A percentile compares a stretch with the other conserved stretches of the same genome.
phyloP scores from a whole-genome alignment of 2,113 vertebrate species.

The Clarias gariepinus region DNA sequence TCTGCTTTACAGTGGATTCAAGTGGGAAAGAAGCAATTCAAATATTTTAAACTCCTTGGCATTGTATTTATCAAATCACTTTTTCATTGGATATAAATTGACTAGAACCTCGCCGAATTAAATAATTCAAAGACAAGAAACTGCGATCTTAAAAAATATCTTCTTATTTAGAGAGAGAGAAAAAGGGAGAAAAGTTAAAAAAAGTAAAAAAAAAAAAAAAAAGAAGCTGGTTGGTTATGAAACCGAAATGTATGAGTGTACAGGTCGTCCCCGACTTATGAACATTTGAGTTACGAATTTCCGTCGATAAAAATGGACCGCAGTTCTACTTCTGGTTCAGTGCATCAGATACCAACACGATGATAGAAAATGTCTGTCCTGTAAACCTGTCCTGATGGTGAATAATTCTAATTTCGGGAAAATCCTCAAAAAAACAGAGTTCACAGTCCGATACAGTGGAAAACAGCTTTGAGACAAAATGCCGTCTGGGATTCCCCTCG shows the following conservation, averaged over 20 bases:
- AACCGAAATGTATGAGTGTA: neutral
- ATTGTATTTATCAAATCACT: neutral
- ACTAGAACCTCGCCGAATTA: neutral
- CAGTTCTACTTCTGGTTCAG: too few relatives aligned
- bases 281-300: too few relatives aligned
- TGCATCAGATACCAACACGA: too few relatives aligned
- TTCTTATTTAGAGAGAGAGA: neutral
- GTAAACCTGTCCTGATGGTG: too few relatives aligned
- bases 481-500: too few relatives aligned
- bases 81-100: neutral
- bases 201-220: neutral
- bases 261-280: too few relatives aligned
- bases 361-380: too few relatives aligned
- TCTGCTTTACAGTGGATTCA: neutral
- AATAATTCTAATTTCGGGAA: too few relatives aligned
- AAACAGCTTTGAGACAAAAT: too few relatives aligned
- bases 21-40: neutral
- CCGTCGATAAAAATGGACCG: too few relatives aligned
- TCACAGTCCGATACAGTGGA: too few relatives aligned
- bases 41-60: neutral
- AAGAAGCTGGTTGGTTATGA: neutral
- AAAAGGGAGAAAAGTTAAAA: neutral
- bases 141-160: neutral
- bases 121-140: neutral
- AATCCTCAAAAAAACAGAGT: too few relatives aligned